Conservation (phyloP, 2,797 vertebrate genomes). For the Hippoglossus hippoglossus region DNA sequence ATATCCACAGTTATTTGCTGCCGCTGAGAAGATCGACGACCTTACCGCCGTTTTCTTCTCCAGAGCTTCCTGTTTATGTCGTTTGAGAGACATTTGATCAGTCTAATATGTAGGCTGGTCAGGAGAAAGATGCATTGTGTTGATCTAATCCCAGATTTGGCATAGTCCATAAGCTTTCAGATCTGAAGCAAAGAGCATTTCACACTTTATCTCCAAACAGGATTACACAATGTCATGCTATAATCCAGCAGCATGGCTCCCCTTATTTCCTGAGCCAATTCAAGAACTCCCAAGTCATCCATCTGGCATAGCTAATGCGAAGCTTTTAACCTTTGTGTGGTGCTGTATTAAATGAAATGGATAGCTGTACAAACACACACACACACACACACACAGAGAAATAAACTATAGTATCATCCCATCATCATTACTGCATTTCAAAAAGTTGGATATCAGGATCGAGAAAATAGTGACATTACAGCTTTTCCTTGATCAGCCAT, state of each 20-base stretch:
- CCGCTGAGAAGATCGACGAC: not conserved
- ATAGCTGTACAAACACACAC: conserved; percentile 29
- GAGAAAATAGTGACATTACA: conserved; percentile 40
- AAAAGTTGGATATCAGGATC: conserved; percentile 16
- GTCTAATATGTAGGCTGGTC: conserved; percentile 45
- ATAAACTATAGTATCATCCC: not conserved
- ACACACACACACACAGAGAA: too few relatives aligned
- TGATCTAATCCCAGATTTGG: conserved; percentile 81
- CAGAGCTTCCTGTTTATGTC: conserved; percentile 6
- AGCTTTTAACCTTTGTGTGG: conserved; percentile 52
- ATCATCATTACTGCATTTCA: conserved; percentile 22
- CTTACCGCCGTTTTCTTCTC: not conserved
- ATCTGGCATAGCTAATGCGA: conserved; percentile 60
- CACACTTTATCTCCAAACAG: conserved; percentile 79
- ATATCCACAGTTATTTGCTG: not conserved
- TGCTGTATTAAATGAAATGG: conserved; percentile 43
- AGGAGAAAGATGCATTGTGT: conserved; percentile 55
- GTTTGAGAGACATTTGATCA: conserved; percentile 30
- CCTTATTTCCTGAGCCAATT: conserved; percentile 65
- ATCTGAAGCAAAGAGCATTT: conserved; percentile 80
- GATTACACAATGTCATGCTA: conserved; percentile 76
- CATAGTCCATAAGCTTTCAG: conserved; percentile 57
- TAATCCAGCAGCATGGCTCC: conserved; percentile 71
- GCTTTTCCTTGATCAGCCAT: conserved; percentile 61
- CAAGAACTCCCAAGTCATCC: conserved; percentile 61